phyloP scores from a whole-genome alignment of 2,888 invertebrate species.

The Macropis europaea region DNA sequence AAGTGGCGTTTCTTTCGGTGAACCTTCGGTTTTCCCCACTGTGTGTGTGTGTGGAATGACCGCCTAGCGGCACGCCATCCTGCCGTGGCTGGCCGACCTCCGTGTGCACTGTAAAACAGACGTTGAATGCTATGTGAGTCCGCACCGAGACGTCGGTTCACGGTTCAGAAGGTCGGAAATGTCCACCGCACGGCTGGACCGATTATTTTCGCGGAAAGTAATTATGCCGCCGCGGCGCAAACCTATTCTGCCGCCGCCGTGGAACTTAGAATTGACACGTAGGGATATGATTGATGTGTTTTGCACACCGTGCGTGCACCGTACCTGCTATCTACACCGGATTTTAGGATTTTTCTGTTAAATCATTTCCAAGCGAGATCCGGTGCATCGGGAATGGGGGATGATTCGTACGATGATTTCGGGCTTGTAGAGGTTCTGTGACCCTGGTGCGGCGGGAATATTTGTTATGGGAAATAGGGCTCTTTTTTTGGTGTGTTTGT shows the following conservation, averaged over 20 bases:
- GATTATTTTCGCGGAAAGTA: slow-evolving; percentile 22
- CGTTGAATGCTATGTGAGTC: slow-evolving; percentile 57
- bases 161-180: slow-evolving; percentile 8
- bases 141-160: slow-evolving; percentile 29
- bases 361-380: too few relatives aligned
- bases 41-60: slow-evolving; percentile 56
- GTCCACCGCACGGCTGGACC: neutral
- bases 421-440: too few relatives aligned
- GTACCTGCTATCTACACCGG: neutral
- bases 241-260: slow-evolving; percentile 24
- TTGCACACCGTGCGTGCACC: slow-evolving; percentile 41
- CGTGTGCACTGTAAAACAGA: slow-evolving; percentile 46
- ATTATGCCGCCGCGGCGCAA: slow-evolving; percentile 12
- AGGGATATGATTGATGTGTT: slow-evolving; percentile 44
- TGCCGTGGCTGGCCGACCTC: slow-evolving; percentile 66
- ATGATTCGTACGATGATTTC: too few relatives aligned
- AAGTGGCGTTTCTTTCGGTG: slow-evolving; percentile 54
- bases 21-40: slow-evolving; percentile 59
- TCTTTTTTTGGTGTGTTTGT: too few relatives aligned
- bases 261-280: slow-evolving; percentile 47
- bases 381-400: too few relatives aligned
- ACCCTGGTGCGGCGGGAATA: too few relatives aligned
- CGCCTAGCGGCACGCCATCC: slow-evolving; percentile 76
- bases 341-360: neutral
- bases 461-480: too few relatives aligned